These are phyloP conservation scores for Ictalurus furcatus DNA, from an alignment of 2,113 vertebrate genomes.

Conservation along the genomic window DNA sequence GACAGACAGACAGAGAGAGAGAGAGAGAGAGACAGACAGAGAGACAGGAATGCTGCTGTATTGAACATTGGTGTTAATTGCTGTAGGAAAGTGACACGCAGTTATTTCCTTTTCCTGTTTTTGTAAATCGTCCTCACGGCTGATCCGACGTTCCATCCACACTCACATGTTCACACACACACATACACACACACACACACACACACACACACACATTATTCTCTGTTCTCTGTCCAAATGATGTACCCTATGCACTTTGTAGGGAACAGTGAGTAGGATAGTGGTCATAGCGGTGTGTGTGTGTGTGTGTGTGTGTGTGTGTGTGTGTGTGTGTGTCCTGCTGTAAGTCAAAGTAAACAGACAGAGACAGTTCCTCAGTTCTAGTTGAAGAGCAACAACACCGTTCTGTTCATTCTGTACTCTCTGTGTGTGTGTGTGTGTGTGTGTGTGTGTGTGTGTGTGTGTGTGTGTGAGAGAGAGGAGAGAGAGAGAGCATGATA, in stretches of 20 bases:
- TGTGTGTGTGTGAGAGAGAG: neutral
- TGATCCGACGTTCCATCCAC: constrained; percentile 69
- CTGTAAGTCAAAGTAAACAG: too few species aligned
- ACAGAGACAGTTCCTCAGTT: neutral
- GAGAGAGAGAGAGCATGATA: neutral
- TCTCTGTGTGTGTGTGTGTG: neutral
- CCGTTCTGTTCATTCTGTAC: neutral
- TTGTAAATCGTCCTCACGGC: constrained; percentile 69
- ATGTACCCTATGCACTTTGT: neutral
- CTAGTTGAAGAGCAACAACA: neutral
- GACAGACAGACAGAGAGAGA: neutral
- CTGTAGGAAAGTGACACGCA: constrained; percentile 68
- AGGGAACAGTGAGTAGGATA: neutral
- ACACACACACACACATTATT: too few species aligned
- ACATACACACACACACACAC: neutral
- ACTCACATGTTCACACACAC: constrained; percentile 14
- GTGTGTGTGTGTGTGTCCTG: too few species aligned
- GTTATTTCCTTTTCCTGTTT: constrained; percentile 79
- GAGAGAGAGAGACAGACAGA: neutral
- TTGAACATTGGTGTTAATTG: constrained; percentile 60
- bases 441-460: neutral
- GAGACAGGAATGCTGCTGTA: constrained; percentile 7
- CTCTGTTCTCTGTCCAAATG: neutral
- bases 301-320: constrained; percentile 41
- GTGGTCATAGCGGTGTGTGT: constrained; percentile 13